A percentile compares a stretch with the other conserved stretches of the same genome.
phyloP scores from a whole-genome alignment of 2,797 vertebrate genomes.

The Lepilemur septentrionalis region DNA sequence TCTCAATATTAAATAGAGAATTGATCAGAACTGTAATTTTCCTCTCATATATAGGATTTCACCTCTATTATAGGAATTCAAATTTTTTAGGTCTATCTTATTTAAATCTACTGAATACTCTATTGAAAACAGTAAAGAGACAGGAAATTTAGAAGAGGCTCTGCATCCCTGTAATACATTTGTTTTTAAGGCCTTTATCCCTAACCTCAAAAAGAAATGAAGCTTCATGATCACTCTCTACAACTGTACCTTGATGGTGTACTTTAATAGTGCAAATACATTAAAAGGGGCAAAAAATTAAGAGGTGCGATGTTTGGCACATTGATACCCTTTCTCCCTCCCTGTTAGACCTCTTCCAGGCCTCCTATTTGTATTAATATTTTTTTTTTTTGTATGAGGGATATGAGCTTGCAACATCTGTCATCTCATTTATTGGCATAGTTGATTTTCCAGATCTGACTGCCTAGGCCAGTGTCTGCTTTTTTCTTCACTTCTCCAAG shows the following conservation, averaged over 20 bases:
- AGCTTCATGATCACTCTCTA: neutral
- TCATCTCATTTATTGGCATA: neutral
- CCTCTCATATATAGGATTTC: neutral
- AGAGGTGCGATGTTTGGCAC: neutral
- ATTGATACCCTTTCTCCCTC: neutral
- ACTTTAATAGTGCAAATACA: neutral
- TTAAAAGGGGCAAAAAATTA: neutral
- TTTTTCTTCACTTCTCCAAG: neutral
- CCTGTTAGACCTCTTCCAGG: neutral
- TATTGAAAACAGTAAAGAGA: neutral
- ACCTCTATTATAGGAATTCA: neutral
- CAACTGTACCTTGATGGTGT: neutral
- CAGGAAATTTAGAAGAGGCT: neutral
- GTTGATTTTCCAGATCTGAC: constrained; percentile 41
- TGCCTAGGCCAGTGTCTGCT: neutral
- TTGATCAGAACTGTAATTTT: neutral
- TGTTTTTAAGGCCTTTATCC: neutral
- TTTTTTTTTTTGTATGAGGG: neutral
- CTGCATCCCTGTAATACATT: neutral
- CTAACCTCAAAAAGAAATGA: neutral
- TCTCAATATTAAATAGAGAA: neutral
- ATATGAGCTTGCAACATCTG: neutral
- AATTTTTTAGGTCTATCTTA: neutral
- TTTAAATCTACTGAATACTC: neutral
- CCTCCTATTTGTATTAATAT: neutral